These are phyloP conservation scores for Falco biarmicus DNA, from an alignment of 2,797 vertebrate species.

Conservation along the genomic window DNA sequence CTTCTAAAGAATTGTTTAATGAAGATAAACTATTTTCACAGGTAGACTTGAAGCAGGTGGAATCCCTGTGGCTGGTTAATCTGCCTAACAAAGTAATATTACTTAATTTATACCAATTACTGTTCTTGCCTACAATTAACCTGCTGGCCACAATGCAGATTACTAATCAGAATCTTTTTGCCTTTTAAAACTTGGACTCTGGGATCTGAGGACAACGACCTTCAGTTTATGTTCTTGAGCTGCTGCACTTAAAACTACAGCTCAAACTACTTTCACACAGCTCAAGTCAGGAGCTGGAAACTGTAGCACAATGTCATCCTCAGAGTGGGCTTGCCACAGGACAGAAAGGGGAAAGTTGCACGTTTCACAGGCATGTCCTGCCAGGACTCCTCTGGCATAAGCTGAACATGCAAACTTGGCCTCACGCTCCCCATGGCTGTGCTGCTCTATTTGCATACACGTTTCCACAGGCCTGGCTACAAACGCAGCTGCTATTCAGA, in stretches of 20 bases:
- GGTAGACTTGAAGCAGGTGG: not conserved
- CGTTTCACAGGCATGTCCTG: not conserved
- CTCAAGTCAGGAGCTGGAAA: not conserved
- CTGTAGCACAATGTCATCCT: not conserved
- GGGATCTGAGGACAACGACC: not conserved
- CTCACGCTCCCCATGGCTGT: accelerated
- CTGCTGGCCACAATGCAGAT: not conserved
- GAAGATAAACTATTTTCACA: not conserved
- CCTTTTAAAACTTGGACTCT: not conserved
- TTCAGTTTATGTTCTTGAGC: not conserved
- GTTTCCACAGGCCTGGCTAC: not conserved
- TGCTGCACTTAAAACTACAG: not conserved
- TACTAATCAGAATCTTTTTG: not conserved
- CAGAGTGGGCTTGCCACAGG: not conserved
- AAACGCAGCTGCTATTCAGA: not conserved
- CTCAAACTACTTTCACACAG: not conserved
- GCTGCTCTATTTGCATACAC: not conserved
- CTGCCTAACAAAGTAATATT: not conserved
- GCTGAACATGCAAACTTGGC: not conserved
- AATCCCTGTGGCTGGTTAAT: not conserved
- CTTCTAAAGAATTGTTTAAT: not conserved
- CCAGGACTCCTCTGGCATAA: not conserved
- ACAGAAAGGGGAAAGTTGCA: not conserved
- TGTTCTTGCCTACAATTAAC: not conserved
- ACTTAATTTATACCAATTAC: not conserved